Percentiles rank a stretch among this genome's conserved stretches.
Conservation (phyloP, 2,113 vertebrate genomes). For the Pica pica region DNA sequence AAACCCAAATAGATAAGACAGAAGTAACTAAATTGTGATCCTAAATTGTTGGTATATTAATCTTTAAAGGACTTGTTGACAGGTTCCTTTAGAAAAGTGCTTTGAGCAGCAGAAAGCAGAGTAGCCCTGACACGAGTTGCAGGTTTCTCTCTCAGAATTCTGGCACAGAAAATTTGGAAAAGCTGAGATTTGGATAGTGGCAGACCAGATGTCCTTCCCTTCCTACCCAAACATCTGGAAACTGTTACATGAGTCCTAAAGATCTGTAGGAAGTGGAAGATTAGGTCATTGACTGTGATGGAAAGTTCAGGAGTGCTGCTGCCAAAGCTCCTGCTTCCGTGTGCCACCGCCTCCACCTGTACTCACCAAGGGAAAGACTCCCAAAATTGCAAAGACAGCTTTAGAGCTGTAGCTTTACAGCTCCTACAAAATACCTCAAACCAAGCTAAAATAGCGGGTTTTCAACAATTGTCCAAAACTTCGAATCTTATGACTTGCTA, state of each 20-base stretch:
- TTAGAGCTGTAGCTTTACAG: background rate
- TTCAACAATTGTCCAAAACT: background rate
- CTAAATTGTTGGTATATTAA: background rate
- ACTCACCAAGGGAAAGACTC: fast-evolving
- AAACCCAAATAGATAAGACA: background rate
- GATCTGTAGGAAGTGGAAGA: background rate
- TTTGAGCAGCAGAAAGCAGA: background rate
- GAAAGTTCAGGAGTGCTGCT: background rate
- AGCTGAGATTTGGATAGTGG: too few relatives aligned
- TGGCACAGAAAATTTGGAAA: background rate
- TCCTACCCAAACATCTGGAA: background rate
- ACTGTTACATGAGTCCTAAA: fast-evolving
- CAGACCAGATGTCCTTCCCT: background rate
- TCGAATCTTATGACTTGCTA: background rate
- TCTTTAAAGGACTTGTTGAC: background rate
- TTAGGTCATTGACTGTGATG: background rate
- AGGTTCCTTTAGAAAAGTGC: background rate
- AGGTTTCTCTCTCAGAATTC: background rate
- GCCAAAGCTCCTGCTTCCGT: background rate
- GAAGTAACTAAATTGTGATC: background rate
- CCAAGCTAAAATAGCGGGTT: background rate
- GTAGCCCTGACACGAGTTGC: fast-evolving
- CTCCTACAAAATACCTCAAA: background rate
- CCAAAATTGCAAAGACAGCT: background rate
- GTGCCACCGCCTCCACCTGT: background rate